Evolutionary conservation across 2,888 invertebrate genomes (phyloP).

Genomic region (Allacma fusca): DNA sequence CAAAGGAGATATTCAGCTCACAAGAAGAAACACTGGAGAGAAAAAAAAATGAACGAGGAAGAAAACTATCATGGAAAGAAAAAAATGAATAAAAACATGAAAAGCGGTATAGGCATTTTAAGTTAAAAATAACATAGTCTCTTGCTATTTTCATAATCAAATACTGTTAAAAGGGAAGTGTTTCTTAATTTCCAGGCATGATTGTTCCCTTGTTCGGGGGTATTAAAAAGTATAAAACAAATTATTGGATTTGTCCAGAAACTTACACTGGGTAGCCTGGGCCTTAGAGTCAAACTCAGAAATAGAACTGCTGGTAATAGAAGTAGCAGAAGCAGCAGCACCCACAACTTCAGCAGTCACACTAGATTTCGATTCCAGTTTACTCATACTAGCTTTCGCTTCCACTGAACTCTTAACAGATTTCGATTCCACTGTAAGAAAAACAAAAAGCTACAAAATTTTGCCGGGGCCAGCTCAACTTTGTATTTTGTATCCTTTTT

Average conservation of each 20-base stretch:
- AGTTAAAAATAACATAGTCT: neutral
- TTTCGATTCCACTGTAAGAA: slow-evolving; percentile 58
- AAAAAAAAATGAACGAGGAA: neutral
- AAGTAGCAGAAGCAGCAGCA: slow-evolving; percentile 20
- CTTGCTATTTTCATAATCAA: neutral
- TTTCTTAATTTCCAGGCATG: neutral
- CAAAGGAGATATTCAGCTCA: neutral
- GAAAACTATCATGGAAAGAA: neutral
- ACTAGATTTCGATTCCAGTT: neutral
- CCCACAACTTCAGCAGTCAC: slow-evolving; percentile 46
- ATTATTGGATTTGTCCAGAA: slow-evolving; percentile 32
- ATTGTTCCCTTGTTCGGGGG: neutral
- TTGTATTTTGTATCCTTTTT: slow-evolving; percentile 29
- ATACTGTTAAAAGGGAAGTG: neutral
- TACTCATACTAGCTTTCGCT: slow-evolving; percentile 3
- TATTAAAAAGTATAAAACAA: neutral
- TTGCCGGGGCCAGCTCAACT: slow-evolving; percentile 5
- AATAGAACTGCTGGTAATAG: slow-evolving; percentile 22
- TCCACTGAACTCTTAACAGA: slow-evolving; percentile 48
- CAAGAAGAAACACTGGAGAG: neutral
- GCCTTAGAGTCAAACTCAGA: slow-evolving; percentile 34
- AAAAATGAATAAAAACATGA: slow-evolving; percentile 1
- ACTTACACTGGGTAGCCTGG: slow-evolving; percentile 29
- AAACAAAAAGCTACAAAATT: slow-evolving; percentile 41
- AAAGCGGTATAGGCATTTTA: neutral